These are phyloP conservation scores for Serripes groenlandicus DNA, from an alignment of 2,888 invertebrate species.

Conservation along the genomic window DNA sequence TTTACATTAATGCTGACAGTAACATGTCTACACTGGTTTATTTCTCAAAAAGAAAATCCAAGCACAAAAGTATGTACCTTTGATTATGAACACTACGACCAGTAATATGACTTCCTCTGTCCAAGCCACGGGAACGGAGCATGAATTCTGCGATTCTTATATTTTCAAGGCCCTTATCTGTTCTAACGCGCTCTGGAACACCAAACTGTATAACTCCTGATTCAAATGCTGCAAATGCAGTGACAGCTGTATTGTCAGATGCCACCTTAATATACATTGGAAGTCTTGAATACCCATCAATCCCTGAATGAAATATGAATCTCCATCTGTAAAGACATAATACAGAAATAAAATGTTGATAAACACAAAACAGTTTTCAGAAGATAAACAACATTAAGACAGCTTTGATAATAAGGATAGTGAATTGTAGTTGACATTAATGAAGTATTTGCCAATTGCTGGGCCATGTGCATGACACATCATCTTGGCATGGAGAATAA, in stretches of 20 bases:
- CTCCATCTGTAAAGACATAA: conserved; percentile 57
- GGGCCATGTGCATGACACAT: too few species aligned
- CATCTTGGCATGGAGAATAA: too few species aligned
- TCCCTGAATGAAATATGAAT: conserved; percentile 58
- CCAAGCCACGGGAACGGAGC: conserved; percentile 24
- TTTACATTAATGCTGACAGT: too few species aligned
- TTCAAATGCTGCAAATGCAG: conserved; percentile 42
- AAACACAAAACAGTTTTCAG: too few species aligned
- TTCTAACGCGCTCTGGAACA: conserved; percentile 54
- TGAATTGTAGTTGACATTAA: too few species aligned
- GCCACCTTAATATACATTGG: conserved; percentile 34
- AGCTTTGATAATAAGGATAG: too few species aligned
- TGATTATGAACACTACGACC: conserved; percentile 62
- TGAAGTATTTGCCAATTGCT: too few species aligned
- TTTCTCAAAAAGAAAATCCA: too few species aligned
- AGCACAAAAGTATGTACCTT: too few species aligned
- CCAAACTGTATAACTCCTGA: conserved; percentile 42
- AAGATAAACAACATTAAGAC: too few species aligned
- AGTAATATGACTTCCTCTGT: conserved; percentile 38
- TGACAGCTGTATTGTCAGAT: conserved; percentile 50
- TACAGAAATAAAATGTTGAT: too few species aligned
- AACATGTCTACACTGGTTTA: too few species aligned
- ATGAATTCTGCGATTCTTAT: conserved; percentile 46
- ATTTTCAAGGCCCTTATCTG: conserved; percentile 55
- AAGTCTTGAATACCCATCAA: conserved; percentile 59